phyloP scores from a whole-genome alignment of 2,888 invertebrate genomes.

The Onchidella celtica region DNA sequence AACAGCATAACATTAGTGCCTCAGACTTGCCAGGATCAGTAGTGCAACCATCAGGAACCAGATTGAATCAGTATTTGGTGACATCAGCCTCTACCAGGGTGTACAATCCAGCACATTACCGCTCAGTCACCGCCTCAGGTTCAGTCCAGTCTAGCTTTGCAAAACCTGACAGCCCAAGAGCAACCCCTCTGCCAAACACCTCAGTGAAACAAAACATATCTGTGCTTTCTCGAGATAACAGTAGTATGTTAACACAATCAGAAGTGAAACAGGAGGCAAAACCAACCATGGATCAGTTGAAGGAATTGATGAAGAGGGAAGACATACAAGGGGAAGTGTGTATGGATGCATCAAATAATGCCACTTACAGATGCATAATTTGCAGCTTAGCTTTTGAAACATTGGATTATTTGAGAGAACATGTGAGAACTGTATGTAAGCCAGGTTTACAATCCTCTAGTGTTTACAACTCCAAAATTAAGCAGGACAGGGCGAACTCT shows the following conservation, averaged over 20 bases:
- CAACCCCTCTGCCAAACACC: not conserved
- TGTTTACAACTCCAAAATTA: conserved; percentile 41
- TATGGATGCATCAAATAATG: conserved; percentile 51
- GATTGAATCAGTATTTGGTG: not conserved
- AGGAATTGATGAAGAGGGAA: conserved; percentile 47
- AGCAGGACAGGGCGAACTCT: conserved; percentile 48
- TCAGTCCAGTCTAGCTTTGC: not conserved
- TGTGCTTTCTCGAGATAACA: not conserved
- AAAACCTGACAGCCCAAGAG: not conserved
- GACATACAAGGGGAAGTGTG: conserved; percentile 45
- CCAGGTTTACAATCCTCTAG: conserved; percentile 49
- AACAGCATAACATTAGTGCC: not conserved
- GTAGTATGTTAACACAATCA: not conserved
- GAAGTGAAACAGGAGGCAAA: conserved; percentile 2
- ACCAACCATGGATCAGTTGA: conserved; percentile 38
- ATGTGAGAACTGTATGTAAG: conserved; percentile 58
- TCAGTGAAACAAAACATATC: not conserved
- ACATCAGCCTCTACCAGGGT: not conserved
- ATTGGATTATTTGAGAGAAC: conserved; percentile 56
- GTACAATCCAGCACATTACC: not conserved
- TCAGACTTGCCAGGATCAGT: conserved; percentile 1
- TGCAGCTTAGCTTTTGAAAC: conserved; percentile 57
- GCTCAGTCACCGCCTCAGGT: not conserved
- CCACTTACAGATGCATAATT: conserved; percentile 59
- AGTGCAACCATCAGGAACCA: not conserved